Conservation (phyloP, 2,797 vertebrate species). For the Limnodromus scolopaceus region DNA sequence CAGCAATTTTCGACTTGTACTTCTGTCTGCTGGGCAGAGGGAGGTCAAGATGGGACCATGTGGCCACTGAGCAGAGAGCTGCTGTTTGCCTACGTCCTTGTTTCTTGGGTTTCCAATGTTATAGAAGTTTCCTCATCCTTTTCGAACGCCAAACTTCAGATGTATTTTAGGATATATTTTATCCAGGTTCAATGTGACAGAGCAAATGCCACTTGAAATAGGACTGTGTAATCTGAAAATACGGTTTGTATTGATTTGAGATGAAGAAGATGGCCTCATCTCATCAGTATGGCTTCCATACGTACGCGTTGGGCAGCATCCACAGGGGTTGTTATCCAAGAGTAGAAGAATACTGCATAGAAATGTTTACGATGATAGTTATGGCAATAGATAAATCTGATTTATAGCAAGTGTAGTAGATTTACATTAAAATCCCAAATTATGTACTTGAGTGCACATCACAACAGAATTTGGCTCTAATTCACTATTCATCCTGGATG, state of each 20-base stretch:
- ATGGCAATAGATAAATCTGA: background rate
- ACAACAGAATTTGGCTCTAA: background rate
- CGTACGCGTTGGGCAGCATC: background rate
- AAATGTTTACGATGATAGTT: background rate
- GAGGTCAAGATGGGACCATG: background rate
- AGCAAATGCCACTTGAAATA: background rate
- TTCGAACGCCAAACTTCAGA: fast-evolving
- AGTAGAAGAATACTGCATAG: background rate
- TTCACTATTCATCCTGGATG: background rate
- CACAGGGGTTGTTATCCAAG: background rate
- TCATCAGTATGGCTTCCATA: background rate
- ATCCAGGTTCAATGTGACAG: too few relatives aligned
- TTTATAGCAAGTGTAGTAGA: background rate
- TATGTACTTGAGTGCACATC: background rate
- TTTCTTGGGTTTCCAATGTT: background rate
- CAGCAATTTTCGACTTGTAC: background rate
- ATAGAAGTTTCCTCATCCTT: fast-evolving
- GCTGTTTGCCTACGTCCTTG: background rate
- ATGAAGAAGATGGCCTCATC: background rate
- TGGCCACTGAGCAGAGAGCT: background rate
- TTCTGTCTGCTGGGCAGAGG: background rate
- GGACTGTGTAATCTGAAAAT: background rate
- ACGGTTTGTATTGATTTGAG: background rate
- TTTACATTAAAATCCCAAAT: background rate
- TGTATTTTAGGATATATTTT: background rate